Base-by-base conservation (phyloP, 2,797 vertebrate genomes). In the Morus bassanus region DNA sequence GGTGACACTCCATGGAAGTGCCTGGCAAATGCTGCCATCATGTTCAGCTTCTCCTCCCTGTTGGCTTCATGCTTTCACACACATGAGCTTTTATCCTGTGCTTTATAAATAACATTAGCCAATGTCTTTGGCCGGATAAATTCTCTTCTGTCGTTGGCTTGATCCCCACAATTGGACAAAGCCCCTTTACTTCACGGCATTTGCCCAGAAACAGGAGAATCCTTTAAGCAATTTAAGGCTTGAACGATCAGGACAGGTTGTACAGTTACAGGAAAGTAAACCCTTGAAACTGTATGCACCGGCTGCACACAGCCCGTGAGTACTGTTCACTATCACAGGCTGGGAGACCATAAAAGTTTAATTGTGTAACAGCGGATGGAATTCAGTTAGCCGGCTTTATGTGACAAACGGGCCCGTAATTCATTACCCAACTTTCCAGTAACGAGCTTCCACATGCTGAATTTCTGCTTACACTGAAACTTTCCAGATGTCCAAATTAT, bases 401-500 rank as follows among this genome's bases (percentile, higher is more conserved):
- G 95, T 75, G 92, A 95, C 93, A 94, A 90, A 95, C 6, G 35
- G 84, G 91, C 73, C 93, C 7, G 0, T 82, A 77, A 96, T 91
- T 96, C 96, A 95, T 89, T 87, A 92, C 90, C 75, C 96, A 95
- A 86, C 94, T 91, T 89, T 53, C 96, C 95, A 86, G 74, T 88
- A 95, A 94, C 39, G 37, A 95, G 94, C 92, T 83, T 90, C 96
- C 91, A 86, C 92, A 85, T 31, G 91, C 96, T 93, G 93, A 78
- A 95, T 85, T 97, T 96, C 95, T 97, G 97, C 96, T 96, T 96
- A 95, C 87, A 19, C 91, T 21, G 96, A 95, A 96, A 95, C 95
- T 94, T 96, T 45, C 97, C 97, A 97, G 97, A 97, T 97, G 97
- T 97, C 97, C 94, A 97, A 97, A 97, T 97, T 91, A 96, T 97